A percentile compares a stretch with the other conserved stretches of the same genome.
phyloP scores from a whole-genome alignment of 2,888 invertebrate genomes.

The Drosophila emarginata region DNA sequence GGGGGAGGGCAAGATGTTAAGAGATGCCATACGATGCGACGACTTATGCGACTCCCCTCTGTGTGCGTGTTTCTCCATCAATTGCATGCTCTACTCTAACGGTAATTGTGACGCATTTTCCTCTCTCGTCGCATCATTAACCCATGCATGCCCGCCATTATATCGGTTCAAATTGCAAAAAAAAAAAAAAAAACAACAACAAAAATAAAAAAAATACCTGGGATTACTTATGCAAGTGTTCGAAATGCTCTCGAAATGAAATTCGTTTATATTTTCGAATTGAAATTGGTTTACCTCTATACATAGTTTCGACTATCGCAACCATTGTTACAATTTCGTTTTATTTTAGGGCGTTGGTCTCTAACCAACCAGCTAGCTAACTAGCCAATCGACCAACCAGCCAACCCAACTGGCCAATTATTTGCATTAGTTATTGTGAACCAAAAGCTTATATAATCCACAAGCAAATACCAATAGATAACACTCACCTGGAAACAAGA shows the following conservation, averaged over 20 bases:
- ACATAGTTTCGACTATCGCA: not conserved
- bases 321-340: slow-evolving; percentile 58
- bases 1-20: slow-evolving; percentile 16
- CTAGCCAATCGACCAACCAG: slow-evolving; percentile 9
- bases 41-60: slow-evolving; percentile 12
- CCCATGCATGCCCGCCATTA: slow-evolving; percentile 61
- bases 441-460: slow-evolving; percentile 59
- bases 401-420: slow-evolving; percentile 71
- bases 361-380: not conserved
- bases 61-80: slow-evolving; percentile 34
- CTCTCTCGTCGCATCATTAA: slow-evolving; percentile 66
- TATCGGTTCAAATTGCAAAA: slow-evolving; percentile 59
- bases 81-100: slow-evolving; percentile 46
- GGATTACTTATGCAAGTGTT: slow-evolving; percentile 57
- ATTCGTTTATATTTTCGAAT: slow-evolving; percentile 58
- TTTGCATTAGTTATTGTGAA: slow-evolving; percentile 52
- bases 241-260: slow-evolving; percentile 32
- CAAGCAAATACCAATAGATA: slow-evolving; percentile 4
- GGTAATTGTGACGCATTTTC: slow-evolving; percentile 73
- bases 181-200: slow-evolving; percentile 19
- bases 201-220: not conserved
- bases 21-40: slow-evolving; percentile 42
- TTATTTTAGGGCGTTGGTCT: slow-evolving; percentile 61
- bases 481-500: slow-evolving; percentile 49
- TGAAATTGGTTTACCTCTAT: slow-evolving; percentile 58